Conservation (phyloP, 1,140 invertebrate genomes). For the Laupala kohalensis region DNA sequence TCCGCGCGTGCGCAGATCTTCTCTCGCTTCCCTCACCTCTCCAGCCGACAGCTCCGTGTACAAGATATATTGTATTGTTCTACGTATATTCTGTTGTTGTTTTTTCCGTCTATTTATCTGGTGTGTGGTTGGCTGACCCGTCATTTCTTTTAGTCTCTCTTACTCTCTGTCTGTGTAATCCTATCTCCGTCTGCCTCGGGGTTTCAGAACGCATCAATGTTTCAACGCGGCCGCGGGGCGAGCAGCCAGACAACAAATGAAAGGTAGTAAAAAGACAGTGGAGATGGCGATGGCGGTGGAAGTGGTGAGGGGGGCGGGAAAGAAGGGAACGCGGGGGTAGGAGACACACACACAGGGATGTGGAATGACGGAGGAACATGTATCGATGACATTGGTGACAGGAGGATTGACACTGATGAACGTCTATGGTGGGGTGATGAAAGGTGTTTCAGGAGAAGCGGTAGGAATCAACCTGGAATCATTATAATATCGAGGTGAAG, state of each 20-base stretch:
- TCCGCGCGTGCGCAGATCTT: no score
- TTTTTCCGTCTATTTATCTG: conserved; percentile 9
- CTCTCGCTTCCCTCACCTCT: background rate
- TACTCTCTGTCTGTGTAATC: conserved; percentile 1
- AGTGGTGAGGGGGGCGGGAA: background rate
- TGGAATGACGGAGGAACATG: no score
- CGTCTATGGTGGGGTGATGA: background rate
- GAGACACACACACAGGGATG: no score
- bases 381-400: no score
- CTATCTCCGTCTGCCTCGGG: conserved; percentile 2
- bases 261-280: conserved; percentile 12
- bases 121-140: conserved; percentile 9
- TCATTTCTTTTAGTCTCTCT: conserved; percentile 11
- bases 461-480: no score
- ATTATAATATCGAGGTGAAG: no score
- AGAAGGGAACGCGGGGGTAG: background rate
- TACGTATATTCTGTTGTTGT: conserved; percentile 2
- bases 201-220: conserved; percentile 11
- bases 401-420: background rate
- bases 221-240: conserved; percentile 6
- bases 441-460: no score
- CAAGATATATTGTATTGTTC: conserved; percentile 5
- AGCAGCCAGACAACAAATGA: conserved; percentile 11
- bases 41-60: background rate
- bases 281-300: conserved; percentile 2